Percentiles rank a stretch among this genome's conserved stretches.
phyloP scores from a whole-genome alignment of 2,113 vertebrate species.

The Pontoporia blainvillei region DNA sequence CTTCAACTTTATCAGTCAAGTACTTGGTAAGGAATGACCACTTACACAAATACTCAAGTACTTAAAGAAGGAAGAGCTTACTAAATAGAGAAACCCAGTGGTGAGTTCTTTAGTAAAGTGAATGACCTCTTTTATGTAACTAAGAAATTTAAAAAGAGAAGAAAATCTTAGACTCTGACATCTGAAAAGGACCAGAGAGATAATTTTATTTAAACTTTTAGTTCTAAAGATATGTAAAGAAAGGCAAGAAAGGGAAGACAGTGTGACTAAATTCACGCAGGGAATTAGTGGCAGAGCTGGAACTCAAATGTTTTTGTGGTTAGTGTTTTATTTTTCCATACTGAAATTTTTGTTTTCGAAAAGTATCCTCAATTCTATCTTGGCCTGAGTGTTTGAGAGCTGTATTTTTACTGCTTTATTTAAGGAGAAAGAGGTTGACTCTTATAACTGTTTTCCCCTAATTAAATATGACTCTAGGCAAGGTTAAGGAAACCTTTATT shows the following conservation, averaged over 20 bases:
- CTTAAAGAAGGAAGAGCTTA: neutral
- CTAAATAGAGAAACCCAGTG: neutral
- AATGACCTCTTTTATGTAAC: neutral
- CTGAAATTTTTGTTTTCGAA: neutral
- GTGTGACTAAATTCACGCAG: neutral
- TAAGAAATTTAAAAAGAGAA: neutral
- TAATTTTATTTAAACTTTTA: neutral
- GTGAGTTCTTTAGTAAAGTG: neutral
- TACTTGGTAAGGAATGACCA: neutral
- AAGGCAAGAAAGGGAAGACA: neutral
- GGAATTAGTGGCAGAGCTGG: neutral
- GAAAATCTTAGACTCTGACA: neutral
- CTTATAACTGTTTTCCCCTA: neutral
- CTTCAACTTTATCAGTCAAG: neutral
- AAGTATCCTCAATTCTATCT: neutral
- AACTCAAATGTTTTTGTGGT: neutral
- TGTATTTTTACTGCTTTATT: neutral
- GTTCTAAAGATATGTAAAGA: neutral
- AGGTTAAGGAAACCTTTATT: neutral
- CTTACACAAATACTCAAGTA: neutral
- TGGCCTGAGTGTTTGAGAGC: neutral
- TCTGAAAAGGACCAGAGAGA: neutral
- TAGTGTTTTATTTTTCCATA: neutral
- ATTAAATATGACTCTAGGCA: conserved; percentile 10
- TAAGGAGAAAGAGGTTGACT: neutral